Percentiles rank a stretch among this genome's conserved stretches.
These are phyloP conservation scores for Lepeophtheirus salmonis DNA, from an alignment of 1,140 invertebrate genomes.

Conservation along the genomic window DNA sequence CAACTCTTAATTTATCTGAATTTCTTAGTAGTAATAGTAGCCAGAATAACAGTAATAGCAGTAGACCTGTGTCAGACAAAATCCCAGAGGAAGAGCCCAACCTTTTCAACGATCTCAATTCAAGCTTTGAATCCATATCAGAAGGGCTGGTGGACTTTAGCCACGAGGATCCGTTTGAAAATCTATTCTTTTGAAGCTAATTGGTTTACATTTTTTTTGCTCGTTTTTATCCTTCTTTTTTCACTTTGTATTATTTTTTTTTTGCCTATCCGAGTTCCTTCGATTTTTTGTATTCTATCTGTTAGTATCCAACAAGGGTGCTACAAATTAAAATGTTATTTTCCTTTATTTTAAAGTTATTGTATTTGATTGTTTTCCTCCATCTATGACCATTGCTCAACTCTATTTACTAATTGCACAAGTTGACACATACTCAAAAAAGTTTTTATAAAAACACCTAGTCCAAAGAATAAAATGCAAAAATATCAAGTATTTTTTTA, in stretches of 20 bases:
- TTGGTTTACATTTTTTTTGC: neutral
- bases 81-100: neutral
- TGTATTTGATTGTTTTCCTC: no score
- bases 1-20: neutral
- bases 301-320: no score
- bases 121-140: neutral
- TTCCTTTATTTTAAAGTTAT: no score
- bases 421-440: no score
- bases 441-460: no score
- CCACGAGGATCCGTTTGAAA: slow-evolving; percentile 9
- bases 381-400: no score
- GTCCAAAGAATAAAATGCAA: no score
- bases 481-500: no score
- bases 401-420: no score
- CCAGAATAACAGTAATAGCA: neutral
- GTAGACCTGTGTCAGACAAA: neutral
- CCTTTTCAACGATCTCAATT: neutral
- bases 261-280: neutral
- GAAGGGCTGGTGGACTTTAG: slow-evolving; percentile 7
- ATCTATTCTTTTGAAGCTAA: neutral
- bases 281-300: no score
- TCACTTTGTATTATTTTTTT: neutral
- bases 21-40: no score
- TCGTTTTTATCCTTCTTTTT: neutral
- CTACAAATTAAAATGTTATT: no score